These are phyloP conservation scores for Acrobasis repandana DNA, from an alignment of 2,888 invertebrate species.

Conservation along the genomic window DNA sequence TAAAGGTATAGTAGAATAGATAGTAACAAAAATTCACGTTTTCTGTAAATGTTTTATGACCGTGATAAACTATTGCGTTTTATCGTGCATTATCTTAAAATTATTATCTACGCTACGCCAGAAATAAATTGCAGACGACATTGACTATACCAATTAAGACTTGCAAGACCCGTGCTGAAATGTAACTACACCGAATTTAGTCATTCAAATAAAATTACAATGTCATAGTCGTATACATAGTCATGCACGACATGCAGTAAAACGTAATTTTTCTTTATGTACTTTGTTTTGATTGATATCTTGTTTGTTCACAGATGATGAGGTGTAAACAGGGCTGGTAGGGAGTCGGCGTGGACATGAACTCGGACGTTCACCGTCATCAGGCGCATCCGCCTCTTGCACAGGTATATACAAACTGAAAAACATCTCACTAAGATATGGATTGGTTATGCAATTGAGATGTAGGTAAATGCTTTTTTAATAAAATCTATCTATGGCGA, in stretches of 20 bases:
- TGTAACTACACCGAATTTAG: not conserved
- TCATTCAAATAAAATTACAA: not conserved
- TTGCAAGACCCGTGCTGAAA: not conserved
- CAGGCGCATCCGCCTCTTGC: constrained; percentile 80
- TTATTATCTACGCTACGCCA: constrained; percentile 8
- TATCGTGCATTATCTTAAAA: constrained; percentile 10
- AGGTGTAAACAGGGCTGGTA: constrained; percentile 64
- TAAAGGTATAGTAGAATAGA: not conserved
- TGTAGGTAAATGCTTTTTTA: constrained; percentile 39
- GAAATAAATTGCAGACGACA: constrained; percentile 4
- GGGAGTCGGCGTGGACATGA: constrained; percentile 71
- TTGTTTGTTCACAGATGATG: constrained; percentile 70
- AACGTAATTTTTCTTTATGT: too few relatives aligned
- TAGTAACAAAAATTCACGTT: not conserved
- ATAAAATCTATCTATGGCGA: constrained; percentile 49
- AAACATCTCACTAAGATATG: not conserved
- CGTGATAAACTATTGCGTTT: not conserved
- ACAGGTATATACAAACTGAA: constrained; percentile 56
- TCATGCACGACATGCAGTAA: too few relatives aligned
- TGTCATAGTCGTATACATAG: too few relatives aligned
- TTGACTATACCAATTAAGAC: not conserved
- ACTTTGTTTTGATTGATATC: constrained; percentile 4
- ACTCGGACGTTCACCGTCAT: constrained; percentile 80
- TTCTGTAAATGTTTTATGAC: constrained; percentile 6
- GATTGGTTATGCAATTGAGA: constrained; percentile 29